Evolutionary conservation across 2,797 vertebrate genomes (phyloP).

Genomic region (Chelonia mydas): DNA sequence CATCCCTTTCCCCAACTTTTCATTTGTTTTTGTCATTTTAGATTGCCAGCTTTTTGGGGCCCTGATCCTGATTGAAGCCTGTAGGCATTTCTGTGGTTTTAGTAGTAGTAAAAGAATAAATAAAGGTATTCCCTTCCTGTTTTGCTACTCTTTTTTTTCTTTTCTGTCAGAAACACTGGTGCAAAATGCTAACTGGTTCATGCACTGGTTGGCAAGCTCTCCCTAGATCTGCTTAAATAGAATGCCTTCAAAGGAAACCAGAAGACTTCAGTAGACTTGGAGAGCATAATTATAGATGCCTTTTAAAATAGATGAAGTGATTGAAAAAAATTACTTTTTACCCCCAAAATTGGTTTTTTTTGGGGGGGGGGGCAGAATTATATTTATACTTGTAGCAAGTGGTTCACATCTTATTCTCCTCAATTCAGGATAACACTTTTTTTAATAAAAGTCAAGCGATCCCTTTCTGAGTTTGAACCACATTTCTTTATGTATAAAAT

Average conservation of each 20-base stretch:
- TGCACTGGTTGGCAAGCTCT: slow-evolving; percentile 26
- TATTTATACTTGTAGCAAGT: neutral
- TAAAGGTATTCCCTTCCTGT: neutral
- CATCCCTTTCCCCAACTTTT: neutral
- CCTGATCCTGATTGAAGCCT: neutral
- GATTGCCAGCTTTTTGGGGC: neutral
- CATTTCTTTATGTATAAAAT: accelerated
- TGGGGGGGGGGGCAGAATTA: accelerated
- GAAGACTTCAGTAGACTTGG: slow-evolving; percentile 33
- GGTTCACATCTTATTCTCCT: neutral
- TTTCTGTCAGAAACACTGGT: slow-evolving; percentile 10
- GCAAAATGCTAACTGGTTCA: neutral
- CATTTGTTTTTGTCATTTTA: neutral
- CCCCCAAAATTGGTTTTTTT: neutral
- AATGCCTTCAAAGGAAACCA: slow-evolving; percentile 17
- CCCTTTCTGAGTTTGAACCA: neutral
- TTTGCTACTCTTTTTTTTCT: neutral
- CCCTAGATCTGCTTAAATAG: slow-evolving; percentile 29
- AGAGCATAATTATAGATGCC: slow-evolving; percentile 37
- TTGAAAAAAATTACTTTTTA: slow-evolving; percentile 18
- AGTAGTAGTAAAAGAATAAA: neutral
- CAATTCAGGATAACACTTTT: neutral
- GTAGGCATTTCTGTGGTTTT: neutral
- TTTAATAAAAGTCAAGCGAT: neutral
- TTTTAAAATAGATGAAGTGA: slow-evolving; percentile 45